Conservation (phyloP, 2,888 invertebrate species). For the Eugnorisma glareosa region DNA sequence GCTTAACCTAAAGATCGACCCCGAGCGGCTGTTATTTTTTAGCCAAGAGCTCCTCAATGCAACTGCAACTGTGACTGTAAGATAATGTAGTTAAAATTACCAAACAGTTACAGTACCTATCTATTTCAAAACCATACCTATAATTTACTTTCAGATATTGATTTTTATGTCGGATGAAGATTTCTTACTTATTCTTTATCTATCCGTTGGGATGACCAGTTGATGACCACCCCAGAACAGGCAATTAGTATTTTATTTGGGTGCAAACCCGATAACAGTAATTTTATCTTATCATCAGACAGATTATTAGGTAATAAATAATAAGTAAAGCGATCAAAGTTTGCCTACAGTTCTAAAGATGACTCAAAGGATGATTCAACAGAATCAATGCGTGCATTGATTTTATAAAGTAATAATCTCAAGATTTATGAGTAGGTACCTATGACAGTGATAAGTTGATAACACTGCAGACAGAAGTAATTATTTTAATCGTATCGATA, state of each 20-base stretch:
- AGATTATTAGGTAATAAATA: slow-evolving; percentile 18
- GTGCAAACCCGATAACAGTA: neutral
- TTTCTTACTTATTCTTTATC: neutral
- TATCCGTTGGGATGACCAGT: neutral
- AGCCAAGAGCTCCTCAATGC: no score
- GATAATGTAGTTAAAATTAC: neutral
- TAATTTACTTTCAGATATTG: neutral
- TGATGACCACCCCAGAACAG: neutral
- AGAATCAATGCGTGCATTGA: slow-evolving; percentile 33
- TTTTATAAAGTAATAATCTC: slow-evolving; percentile 34
- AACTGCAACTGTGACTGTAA: neutral
- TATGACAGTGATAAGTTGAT: slow-evolving; percentile 32
- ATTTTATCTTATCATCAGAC: neutral
- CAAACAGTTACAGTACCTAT: no score
- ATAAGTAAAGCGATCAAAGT: neutral
- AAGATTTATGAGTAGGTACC: slow-evolving; percentile 21
- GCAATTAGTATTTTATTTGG: slow-evolving; percentile 2
- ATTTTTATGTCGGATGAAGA: neutral
- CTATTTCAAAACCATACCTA: neutral
- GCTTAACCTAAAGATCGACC: no score
- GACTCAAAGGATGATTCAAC: slow-evolving; percentile 19
- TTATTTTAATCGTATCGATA: slow-evolving; percentile 15
- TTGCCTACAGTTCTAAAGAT: neutral
- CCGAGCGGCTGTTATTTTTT: no score
- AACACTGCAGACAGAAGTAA: slow-evolving; percentile 17